Evolutionary conservation across 2,797 vertebrate species (phyloP).

Genomic region (Acanthurus leucopareius): DNA sequence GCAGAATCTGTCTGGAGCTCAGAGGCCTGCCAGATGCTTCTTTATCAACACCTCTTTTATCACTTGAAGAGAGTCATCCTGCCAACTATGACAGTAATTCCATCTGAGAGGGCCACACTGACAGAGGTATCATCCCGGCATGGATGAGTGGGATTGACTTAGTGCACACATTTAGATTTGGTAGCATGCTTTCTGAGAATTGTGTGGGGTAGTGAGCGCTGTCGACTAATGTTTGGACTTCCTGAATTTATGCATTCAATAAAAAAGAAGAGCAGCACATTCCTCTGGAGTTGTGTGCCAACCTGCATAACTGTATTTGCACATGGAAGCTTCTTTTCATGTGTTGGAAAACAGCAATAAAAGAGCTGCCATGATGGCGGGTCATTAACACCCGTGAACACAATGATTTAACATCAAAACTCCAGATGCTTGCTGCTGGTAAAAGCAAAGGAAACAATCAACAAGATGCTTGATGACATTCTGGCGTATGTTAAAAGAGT

Average conservation of each 20-base stretch:
- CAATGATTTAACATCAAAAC: conserved; percentile 70
- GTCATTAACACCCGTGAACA: conserved; percentile 64
- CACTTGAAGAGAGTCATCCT: conserved; percentile 82
- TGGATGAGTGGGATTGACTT: conserved; percentile 66
- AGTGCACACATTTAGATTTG: conserved; percentile 45
- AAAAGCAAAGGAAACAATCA: conserved; percentile 50
- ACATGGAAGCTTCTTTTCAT: conserved; percentile 53
- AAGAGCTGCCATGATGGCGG: conserved; percentile 56
- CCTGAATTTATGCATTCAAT: conserved; percentile 78
- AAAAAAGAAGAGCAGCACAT: conserved; percentile 73
- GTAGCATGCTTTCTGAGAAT: conserved; percentile 45
- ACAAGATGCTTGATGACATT: conserved; percentile 47
- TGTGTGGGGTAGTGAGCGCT: conserved; percentile 40
- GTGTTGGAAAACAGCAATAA: conserved; percentile 56
- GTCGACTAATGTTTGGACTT: conserved; percentile 75
- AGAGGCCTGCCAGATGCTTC: conserved; percentile 78
- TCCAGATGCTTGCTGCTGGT: conserved; percentile 44
- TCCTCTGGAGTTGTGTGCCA: conserved; percentile 74
- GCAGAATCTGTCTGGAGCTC: conserved; percentile 77
- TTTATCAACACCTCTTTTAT: conserved; percentile 85
- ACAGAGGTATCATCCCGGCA: conserved; percentile 72
- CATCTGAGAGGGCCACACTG: conserved; percentile 81
- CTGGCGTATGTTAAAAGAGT: conserved; percentile 53
- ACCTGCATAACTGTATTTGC: conserved; percentile 72
- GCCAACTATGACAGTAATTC: conserved; percentile 86